A percentile compares a stretch with the other conserved stretches of the same genome.
phyloP scores from a whole-genome alignment of 2,113 vertebrate species.

The Mustelus asterias region DNA sequence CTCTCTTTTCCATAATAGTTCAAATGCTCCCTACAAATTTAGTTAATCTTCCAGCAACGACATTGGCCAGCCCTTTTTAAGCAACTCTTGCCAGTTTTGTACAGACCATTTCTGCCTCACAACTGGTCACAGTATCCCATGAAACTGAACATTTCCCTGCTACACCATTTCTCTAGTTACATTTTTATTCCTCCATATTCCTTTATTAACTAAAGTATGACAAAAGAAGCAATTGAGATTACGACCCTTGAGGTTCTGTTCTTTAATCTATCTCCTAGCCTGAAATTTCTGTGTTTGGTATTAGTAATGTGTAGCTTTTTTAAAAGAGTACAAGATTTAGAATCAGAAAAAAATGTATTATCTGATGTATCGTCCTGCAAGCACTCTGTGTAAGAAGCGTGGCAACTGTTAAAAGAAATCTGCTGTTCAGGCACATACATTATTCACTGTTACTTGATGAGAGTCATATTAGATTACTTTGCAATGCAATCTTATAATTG shows the following conservation, averaged over 20 bases:
- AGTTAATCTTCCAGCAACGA: background rate
- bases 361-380: background rate
- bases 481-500: background rate
- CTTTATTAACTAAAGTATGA: background rate
- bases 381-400: background rate
- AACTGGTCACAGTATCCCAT: background rate
- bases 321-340: background rate
- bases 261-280: background rate
- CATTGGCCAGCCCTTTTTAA: background rate
- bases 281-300: background rate
- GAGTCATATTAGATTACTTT: background rate
- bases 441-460: conserved; percentile 23
- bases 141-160: background rate
- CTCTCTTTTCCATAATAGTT: background rate
- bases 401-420: background rate
- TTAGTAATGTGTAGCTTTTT: background rate
- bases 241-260: background rate
- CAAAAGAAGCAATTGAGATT: background rate
- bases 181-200: background rate
- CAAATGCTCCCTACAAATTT: background rate
- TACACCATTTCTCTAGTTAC: background rate
- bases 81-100: background rate
- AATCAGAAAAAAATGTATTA: background rate
- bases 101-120: background rate
- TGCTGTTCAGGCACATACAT: background rate